phyloP scores from a whole-genome alignment of 2,113 vertebrate genomes.

The Mormoops blainvillei region DNA sequence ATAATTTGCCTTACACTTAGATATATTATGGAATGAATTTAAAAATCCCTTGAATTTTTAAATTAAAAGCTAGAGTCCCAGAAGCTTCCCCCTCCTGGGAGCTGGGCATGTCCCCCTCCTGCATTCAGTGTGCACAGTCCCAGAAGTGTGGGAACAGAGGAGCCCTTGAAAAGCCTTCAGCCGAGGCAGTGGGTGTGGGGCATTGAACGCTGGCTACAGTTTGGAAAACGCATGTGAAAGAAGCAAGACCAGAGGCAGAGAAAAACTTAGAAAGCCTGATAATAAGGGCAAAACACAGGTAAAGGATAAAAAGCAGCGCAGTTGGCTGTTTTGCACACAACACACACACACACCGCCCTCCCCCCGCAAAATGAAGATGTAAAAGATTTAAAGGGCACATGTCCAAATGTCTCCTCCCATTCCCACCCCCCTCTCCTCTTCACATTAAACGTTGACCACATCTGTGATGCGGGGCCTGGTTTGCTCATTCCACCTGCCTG shows the following conservation, averaged over 20 bases:
- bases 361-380: neutral
- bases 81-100: neutral
- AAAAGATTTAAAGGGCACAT: neutral
- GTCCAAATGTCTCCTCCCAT: neutral
- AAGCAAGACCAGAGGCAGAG: neutral
- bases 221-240: neutral
- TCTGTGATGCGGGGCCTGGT: neutral
- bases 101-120: neutral
- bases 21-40: neutral
- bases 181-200: neutral
- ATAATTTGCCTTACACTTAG: neutral
- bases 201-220: neutral
- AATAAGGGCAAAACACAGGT: neutral
- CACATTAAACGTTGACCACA: neutral
- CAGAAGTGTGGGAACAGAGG: neutral
- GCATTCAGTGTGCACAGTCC: neutral
- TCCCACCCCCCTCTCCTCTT: neutral
- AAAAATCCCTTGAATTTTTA: neutral
- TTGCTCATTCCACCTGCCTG: neutral
- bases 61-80: conserved; percentile 1
- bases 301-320: neutral
- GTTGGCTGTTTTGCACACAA: neutral
- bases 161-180: neutral
- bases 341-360: neutral
- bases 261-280: neutral